Evolutionary conservation across 2,797 vertebrate species (phyloP).

Genomic region (Clamator glandarius): DNA sequence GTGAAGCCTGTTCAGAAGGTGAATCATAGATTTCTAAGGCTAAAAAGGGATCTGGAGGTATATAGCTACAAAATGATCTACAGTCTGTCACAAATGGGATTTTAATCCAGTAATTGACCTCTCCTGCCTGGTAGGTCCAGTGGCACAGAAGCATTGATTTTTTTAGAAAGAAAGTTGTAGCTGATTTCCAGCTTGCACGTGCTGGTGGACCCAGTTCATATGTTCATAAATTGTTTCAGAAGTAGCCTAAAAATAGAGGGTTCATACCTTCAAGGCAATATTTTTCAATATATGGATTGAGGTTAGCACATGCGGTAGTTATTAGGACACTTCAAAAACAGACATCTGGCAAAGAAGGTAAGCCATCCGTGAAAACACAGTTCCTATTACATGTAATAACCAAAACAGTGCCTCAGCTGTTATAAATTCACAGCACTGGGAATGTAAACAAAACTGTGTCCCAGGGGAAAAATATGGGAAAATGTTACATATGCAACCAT

Average conservation of each 20-base stretch:
- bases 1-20: constrained; percentile 26
- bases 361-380: constrained; percentile 57
- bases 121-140: constrained; percentile 10
- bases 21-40: constrained; percentile 42
- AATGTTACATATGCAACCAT: constrained; percentile 23
- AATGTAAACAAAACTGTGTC: constrained; percentile 43
- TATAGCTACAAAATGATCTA: constrained; percentile 9
- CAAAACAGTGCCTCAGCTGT: constrained; percentile 24
- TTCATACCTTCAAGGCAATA: background rate
- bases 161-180: background rate
- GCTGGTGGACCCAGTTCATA: background rate
- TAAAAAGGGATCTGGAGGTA: background rate
- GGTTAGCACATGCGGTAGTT: constrained; percentile 19
- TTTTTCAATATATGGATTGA: background rate
- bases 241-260: background rate
- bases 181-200: background rate
- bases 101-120: background rate
- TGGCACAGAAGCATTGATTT: background rate
- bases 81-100: constrained; percentile 23
- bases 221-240: background rate
- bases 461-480: background rate
- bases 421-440: constrained; percentile 32
- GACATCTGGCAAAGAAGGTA: constrained; percentile 42
- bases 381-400: constrained; percentile 35
- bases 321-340: constrained; percentile 16